Percentiles rank a stretch among this genome's conserved stretches.
These are phyloP conservation scores for Xanthia togata DNA, from an alignment of 2,888 invertebrate species.

Conservation along the genomic window DNA sequence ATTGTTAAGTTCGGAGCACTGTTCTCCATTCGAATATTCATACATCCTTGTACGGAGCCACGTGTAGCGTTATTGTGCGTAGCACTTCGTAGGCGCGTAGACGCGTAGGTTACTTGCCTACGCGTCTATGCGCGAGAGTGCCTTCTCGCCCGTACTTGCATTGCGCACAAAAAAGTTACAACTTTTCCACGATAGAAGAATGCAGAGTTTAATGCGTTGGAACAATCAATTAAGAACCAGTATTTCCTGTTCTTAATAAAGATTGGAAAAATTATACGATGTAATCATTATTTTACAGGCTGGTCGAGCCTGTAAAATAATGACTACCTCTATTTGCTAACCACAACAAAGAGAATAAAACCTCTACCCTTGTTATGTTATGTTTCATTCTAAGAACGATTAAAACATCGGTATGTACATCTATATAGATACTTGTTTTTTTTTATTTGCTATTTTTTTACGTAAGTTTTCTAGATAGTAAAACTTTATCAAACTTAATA, in stretches of 20 bases:
- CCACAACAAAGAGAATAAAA: conserved; percentile 42
- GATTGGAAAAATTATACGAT: conserved; percentile 35
- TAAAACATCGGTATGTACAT: conserved; percentile 14
- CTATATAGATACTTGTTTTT: not conserved
- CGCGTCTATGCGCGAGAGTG: not conserved
- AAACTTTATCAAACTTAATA: not conserved
- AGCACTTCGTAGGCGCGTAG: conserved; percentile 63
- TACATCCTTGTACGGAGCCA: not conserved
- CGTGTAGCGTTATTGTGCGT: conserved; percentile 40
- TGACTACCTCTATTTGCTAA: conserved; percentile 29
- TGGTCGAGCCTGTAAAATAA: too few species aligned
- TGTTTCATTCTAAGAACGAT: conserved; percentile 27
- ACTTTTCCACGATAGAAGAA: conserved; percentile 30
- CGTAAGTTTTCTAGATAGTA: too few species aligned
- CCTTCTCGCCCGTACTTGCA: conserved; percentile 1
- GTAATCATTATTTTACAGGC: conserved; percentile 45
- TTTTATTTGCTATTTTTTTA: not conserved
- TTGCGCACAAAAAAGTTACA: conserved; percentile 9
- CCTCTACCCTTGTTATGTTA: conserved; percentile 25
- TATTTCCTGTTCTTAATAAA: conserved; percentile 52
- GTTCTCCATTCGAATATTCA: not conserved
- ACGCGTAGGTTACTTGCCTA: conserved; percentile 39
- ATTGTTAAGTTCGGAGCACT: not conserved
- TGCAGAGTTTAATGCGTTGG: conserved; percentile 17
- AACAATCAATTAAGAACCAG: conserved; percentile 44